These are phyloP conservation scores for Cyanoramphus novaezelandiae DNA, from an alignment of 2,113 vertebrate species.

Conservation along the genomic window DNA sequence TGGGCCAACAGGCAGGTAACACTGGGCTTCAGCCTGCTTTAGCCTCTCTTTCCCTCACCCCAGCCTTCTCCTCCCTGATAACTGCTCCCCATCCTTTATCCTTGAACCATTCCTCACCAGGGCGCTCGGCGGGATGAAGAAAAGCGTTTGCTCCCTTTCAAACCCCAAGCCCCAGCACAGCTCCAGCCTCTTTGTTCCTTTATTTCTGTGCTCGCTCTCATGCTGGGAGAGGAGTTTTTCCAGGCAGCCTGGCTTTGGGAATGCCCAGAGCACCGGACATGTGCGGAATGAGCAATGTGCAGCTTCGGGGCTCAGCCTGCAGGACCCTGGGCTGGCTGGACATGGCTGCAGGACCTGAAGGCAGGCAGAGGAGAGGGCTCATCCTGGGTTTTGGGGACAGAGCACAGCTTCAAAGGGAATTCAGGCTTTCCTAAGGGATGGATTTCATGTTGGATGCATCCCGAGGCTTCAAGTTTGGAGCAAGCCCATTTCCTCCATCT, in stretches of 20 bases:
- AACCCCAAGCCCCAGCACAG: background rate
- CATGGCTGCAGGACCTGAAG: background rate
- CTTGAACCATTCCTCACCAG: background rate
- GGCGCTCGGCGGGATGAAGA: background rate
- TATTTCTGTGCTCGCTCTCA: background rate
- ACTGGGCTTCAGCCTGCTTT: accelerated
- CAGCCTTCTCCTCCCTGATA: background rate
- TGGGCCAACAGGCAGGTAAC: background rate
- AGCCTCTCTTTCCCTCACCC: background rate
- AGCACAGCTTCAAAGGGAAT: background rate
- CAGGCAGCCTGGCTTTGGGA: background rate
- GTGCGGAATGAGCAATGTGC: background rate
- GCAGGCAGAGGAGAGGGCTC: background rate
- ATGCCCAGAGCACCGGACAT: background rate
- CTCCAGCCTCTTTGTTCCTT: background rate
- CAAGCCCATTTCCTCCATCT: background rate
- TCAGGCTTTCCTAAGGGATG: background rate
- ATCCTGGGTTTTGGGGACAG: background rate
- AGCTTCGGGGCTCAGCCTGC: background rate
- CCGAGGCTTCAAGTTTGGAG: background rate
- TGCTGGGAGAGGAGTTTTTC: background rate
- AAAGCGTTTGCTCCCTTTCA: background rate
- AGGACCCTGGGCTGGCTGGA: background rate
- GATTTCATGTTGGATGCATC: background rate
- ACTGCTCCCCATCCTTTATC: background rate